Evolutionary conservation across 2,797 vertebrate genomes (phyloP).

Genomic region (Lacerta viridis): DNA sequence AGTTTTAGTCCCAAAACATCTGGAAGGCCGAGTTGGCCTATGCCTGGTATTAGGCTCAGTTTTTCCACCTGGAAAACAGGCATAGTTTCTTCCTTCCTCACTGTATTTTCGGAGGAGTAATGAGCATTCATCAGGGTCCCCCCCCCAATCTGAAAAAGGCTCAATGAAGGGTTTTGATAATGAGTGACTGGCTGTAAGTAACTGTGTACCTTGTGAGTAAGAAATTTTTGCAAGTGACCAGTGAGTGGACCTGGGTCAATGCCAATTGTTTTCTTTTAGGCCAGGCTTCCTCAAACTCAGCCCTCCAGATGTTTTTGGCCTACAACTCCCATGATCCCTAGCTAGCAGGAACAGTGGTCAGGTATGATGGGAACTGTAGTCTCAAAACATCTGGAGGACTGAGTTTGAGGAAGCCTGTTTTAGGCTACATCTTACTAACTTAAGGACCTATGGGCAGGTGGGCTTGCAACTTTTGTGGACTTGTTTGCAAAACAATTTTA

Average conservation of each 20-base stretch:
- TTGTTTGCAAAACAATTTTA: not conserved
- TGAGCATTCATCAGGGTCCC: not conserved
- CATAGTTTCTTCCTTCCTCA: not conserved
- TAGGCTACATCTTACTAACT: not conserved
- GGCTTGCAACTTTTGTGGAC: not conserved
- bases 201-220: not conserved
- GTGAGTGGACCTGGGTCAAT: not conserved
- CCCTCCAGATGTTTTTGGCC: too few relatives aligned
- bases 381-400: too few relatives aligned
- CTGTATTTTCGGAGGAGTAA: not conserved
- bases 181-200: not conserved
- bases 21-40: too few relatives aligned
- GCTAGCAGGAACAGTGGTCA: too few relatives aligned
- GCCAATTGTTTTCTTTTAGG: not conserved
- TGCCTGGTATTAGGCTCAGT: not conserved
- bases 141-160: not conserved
- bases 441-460: not conserved
- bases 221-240: not conserved
- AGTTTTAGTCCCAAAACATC: too few relatives aligned
- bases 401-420: not conserved
- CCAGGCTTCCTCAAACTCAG: too few relatives aligned
- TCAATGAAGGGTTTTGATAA: not conserved
- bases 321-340: too few relatives aligned
- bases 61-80: not conserved
- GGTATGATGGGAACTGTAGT: too few relatives aligned